Conservation (phyloP, 2,888 invertebrate genomes). For the Tupiocoris notatus region DNA sequence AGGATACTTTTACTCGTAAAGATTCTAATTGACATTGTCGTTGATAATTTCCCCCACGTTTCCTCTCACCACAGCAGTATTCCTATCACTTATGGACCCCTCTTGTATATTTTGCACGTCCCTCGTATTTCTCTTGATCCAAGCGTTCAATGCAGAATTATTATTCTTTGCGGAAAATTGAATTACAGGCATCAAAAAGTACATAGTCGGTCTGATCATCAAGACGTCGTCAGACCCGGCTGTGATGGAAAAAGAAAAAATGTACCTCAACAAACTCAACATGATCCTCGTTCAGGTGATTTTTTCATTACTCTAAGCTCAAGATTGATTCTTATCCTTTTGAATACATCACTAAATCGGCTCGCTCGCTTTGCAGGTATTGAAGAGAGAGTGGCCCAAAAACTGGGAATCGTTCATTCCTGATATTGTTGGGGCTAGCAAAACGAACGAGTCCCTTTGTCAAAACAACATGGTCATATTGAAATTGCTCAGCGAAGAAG, state of each 20-base stretch:
- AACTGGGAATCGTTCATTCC: slow-evolving; percentile 99
- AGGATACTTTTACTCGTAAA: too few species aligned
- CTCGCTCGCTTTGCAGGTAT: slow-evolving; percentile 61
- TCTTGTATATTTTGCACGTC: too few species aligned
- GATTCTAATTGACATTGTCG: too few species aligned
- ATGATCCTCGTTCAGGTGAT: slow-evolving; percentile 93
- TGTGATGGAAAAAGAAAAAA: slow-evolving; percentile 87
- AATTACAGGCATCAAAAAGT: slow-evolving; percentile 97
- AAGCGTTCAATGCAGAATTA: too few species aligned
- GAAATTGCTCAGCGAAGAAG: slow-evolving; percentile 95
- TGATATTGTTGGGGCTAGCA: slow-evolving; percentile 98
- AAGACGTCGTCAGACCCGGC: slow-evolving; percentile 93
- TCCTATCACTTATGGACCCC: too few species aligned
- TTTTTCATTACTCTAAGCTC: too few species aligned
- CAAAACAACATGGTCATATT: slow-evolving; percentile 99
- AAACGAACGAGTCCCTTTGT: slow-evolving; percentile 97
- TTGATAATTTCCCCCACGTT: too few species aligned
- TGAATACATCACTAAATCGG: too few species aligned
- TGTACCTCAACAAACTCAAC: slow-evolving; percentile 96
- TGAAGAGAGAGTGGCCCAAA: slow-evolving; percentile 99
- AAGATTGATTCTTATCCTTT: too few species aligned
- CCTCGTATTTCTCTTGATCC: too few species aligned
- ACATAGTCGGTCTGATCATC: slow-evolving; percentile 97
- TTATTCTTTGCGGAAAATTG: too few species aligned
- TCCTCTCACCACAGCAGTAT: too few species aligned